Percentiles rank a stretch among this genome's conserved stretches.
Evolutionary conservation across 2,797 vertebrate genomes (phyloP).

Genomic region (Typhlichthys eigenmanni): DNA sequence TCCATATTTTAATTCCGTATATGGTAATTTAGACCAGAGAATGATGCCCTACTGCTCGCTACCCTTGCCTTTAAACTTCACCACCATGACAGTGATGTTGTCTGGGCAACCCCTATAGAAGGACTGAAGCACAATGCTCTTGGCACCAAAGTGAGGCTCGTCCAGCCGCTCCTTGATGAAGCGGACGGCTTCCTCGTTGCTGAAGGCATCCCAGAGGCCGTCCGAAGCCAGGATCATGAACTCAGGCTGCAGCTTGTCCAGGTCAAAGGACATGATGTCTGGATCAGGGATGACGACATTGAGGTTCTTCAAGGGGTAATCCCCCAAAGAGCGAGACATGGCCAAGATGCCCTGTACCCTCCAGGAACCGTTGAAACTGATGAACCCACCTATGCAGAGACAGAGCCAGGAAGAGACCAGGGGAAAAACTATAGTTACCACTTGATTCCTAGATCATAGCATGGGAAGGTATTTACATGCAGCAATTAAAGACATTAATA

Average conservation of each 20-base stretch:
- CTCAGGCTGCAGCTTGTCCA: slow-evolving; percentile 96
- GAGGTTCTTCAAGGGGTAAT: slow-evolving; percentile 96
- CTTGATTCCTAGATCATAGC: no score
- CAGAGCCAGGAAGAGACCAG: background rate
- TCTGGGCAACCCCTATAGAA: slow-evolving; percentile 96
- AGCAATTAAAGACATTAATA: no score
- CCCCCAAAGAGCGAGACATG: slow-evolving; percentile 96
- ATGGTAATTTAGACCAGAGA: slow-evolving; percentile 6
- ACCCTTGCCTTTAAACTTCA: slow-evolving; percentile 92
- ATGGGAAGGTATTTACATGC: no score
- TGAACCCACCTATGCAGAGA: slow-evolving; percentile 88
- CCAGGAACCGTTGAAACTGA: slow-evolving; percentile 99
- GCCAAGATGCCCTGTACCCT: slow-evolving; percentile 97
- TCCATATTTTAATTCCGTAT: slow-evolving; percentile 24
- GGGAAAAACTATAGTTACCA: slow-evolving; percentile 10
- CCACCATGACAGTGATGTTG: slow-evolving; percentile 99
- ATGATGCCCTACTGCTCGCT: slow-evolving; percentile 76
- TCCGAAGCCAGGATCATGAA: slow-evolving; percentile 99
- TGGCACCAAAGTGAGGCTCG: slow-evolving; percentile 94
- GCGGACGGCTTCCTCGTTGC: slow-evolving; percentile 96
- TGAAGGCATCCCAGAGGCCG: slow-evolving; percentile 98
- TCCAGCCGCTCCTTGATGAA: slow-evolving; percentile 98
- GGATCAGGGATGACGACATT: slow-evolving; percentile 94
- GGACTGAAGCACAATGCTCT: slow-evolving; percentile 96
- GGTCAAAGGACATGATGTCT: slow-evolving; percentile 94